A percentile compares a stretch with the other conserved stretches of the same genome.
Evolutionary conservation across 2,888 invertebrate species (phyloP).

Genomic region (Torymus auratus): DNA sequence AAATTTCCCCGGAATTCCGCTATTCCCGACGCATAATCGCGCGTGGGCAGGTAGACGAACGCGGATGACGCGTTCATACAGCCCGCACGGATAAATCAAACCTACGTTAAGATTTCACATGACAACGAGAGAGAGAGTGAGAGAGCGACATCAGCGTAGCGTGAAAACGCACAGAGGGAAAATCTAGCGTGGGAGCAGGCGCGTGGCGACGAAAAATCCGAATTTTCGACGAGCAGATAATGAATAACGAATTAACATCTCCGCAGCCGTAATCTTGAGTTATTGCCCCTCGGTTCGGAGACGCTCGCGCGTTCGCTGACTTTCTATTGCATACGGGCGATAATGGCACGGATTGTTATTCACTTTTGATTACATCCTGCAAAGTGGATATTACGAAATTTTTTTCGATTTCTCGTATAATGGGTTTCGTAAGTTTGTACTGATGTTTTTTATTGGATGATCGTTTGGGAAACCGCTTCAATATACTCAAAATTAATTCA

Average conservation of each 20-base stretch:
- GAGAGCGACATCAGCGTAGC: no score
- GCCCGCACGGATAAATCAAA: slow-evolving; percentile 63
- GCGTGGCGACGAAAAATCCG: not conserved
- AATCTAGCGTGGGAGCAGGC: not conserved
- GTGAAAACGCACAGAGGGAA: no score
- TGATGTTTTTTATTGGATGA: no score
- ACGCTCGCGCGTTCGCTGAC: not conserved
- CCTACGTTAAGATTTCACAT: slow-evolving; percentile 61
- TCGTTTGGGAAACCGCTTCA: no score
- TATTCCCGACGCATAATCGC: slow-evolving; percentile 58
- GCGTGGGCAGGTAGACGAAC: slow-evolving; percentile 62
- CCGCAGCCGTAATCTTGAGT: slow-evolving; percentile 22
- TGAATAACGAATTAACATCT: slow-evolving; percentile 22
- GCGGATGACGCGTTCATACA: slow-evolving; percentile 39
- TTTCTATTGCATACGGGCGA: slow-evolving; percentile 14
- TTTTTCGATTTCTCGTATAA: not conserved
- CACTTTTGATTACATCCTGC: slow-evolving; percentile 11
- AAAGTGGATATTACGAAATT: slow-evolving; percentile 12
- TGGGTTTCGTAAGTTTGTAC: no score
- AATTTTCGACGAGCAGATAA: slow-evolving; percentile 14
- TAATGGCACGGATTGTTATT: slow-evolving; percentile 10
- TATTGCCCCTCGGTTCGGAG: slow-evolving; percentile 1
- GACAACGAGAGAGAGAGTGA: not conserved
- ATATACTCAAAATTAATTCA: no score
- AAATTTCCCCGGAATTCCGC: slow-evolving; percentile 45